Evolutionary conservation across 2,113 vertebrate genomes (phyloP).

Genomic region (Lycaon pictus): DNA sequence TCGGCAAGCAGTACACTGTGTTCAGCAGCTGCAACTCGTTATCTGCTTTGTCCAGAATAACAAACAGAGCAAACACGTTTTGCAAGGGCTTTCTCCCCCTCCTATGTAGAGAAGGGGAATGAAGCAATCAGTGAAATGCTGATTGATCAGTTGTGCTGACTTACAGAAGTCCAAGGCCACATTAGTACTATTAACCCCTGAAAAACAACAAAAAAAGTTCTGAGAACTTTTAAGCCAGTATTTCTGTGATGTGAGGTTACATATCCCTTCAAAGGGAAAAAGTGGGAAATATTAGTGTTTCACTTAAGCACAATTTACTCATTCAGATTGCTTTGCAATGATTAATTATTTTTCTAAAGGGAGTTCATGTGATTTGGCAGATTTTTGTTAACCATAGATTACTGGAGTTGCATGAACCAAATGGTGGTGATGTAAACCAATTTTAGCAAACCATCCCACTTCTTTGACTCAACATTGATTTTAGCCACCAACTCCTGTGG

Average conservation of each 20-base stretch:
- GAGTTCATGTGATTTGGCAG: constrained; percentile 6
- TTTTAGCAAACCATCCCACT: background rate
- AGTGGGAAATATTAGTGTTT: constrained; percentile 7
- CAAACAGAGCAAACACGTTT: constrained; percentile 83
- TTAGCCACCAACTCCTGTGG: background rate
- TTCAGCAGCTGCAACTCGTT: constrained; percentile 81
- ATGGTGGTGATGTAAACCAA: background rate
- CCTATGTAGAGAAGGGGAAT: constrained; percentile 66
- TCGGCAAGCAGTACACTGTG: constrained; percentile 64
- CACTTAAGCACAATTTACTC: background rate
- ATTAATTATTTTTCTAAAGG: constrained; percentile 41
- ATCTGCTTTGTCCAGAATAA: constrained; percentile 79
- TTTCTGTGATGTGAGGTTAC: constrained; percentile 30
- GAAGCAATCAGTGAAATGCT: constrained; percentile 81
- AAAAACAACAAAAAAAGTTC: constrained; percentile 39
- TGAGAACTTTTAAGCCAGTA: constrained; percentile 29
- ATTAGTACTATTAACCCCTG: constrained; percentile 73
- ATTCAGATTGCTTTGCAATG: background rate
- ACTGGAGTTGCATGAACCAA: background rate
- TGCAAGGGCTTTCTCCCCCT: constrained; percentile 78
- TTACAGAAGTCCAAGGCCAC: constrained; percentile 82
- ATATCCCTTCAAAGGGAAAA: background rate
- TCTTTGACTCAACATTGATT: background rate
- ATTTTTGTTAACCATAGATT: background rate
- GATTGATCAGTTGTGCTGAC: constrained; percentile 79